Percentiles rank a stretch among this genome's conserved stretches.
Conservation (phyloP, 1,140 invertebrate genomes). For the honey bee (Apis mellifera) region DNA sequence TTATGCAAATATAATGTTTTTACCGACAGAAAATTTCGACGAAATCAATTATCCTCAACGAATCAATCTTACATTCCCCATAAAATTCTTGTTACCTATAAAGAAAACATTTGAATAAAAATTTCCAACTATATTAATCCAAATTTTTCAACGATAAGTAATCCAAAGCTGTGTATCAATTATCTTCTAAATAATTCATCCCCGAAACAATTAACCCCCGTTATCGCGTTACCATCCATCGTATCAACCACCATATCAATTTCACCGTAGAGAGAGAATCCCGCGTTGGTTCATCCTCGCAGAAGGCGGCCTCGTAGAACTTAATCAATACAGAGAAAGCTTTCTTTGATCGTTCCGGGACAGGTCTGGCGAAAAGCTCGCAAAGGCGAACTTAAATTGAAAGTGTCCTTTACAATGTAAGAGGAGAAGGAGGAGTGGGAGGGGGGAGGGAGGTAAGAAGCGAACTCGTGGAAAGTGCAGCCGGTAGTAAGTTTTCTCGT, state of each 20-base stretch:
- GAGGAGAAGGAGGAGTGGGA: conserved; percentile 18
- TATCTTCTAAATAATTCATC: not conserved
- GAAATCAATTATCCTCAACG: too few relatives aligned
- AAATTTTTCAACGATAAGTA: too few relatives aligned
- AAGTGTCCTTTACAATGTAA: conserved; percentile 65
- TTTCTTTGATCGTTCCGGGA: conserved; percentile 61
- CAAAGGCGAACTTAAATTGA: conserved; percentile 69
- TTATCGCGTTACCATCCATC: not conserved
- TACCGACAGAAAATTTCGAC: too few relatives aligned
- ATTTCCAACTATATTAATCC: too few relatives aligned
- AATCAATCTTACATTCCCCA: too few relatives aligned
- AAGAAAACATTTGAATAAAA: too few relatives aligned
- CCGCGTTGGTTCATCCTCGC: conserved; percentile 10
- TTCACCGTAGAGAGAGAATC: conserved; percentile 14
- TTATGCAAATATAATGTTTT: too few relatives aligned
- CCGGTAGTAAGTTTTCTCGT: conserved; percentile 39
- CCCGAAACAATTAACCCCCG: not conserved
- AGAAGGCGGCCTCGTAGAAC: conserved; percentile 5
- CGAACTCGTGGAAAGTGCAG: conserved; percentile 25
- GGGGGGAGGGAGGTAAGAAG: not conserved
- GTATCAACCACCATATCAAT: not conserved
- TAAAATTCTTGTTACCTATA: too few relatives aligned
- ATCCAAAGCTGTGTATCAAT: too few relatives aligned
- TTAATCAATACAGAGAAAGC: conserved; percentile 66
- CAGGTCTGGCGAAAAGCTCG: conserved; percentile 55